Evolutionary conservation across 2,113 vertebrate genomes (phyloP).

Genomic region (Stigmatopora argus): DNA sequence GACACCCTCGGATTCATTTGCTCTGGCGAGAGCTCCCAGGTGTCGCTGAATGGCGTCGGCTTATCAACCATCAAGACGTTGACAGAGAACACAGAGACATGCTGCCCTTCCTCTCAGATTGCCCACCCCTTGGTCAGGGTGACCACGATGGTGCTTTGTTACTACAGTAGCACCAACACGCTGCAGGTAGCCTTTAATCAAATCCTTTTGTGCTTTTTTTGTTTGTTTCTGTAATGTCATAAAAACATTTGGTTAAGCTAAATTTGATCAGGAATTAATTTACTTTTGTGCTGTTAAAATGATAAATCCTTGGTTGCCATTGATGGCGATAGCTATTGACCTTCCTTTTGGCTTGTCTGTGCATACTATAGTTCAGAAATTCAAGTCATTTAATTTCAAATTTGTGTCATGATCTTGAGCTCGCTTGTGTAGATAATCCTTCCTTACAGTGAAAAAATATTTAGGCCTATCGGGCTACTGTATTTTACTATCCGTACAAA

Average conservation of each 20-base stretch:
- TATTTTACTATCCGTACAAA: too few species aligned
- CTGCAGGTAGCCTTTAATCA: constrained; percentile 76
- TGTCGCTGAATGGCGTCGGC: constrained; percentile 80
- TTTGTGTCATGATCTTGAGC: too few species aligned
- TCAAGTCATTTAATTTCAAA: too few species aligned
- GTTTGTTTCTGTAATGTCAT: neutral
- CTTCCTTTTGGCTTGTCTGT: too few species aligned
- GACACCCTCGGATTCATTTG: constrained; percentile 76
- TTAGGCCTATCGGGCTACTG: too few species aligned
- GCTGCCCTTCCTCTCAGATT: constrained; percentile 78
- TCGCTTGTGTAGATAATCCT: too few species aligned
- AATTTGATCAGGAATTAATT: neutral
- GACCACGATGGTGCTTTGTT: constrained; percentile 73
- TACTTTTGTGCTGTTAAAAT: neutral
- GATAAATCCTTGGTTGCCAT: neutral
- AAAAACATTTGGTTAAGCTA: neutral
- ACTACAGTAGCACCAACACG: constrained; percentile 78
- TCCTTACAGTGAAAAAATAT: too few species aligned
- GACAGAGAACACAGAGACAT: constrained; percentile 84
- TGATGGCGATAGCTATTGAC: too few species aligned
- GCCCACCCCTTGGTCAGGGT: constrained; percentile 74
- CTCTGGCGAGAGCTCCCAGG: constrained; percentile 76
- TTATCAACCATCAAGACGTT: constrained; percentile 80
- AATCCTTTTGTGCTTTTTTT: neutral
- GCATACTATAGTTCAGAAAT: too few species aligned